Evolutionary conservation across 2,888 invertebrate species (phyloP).

Genomic region (Morpho deidamia): DNA sequence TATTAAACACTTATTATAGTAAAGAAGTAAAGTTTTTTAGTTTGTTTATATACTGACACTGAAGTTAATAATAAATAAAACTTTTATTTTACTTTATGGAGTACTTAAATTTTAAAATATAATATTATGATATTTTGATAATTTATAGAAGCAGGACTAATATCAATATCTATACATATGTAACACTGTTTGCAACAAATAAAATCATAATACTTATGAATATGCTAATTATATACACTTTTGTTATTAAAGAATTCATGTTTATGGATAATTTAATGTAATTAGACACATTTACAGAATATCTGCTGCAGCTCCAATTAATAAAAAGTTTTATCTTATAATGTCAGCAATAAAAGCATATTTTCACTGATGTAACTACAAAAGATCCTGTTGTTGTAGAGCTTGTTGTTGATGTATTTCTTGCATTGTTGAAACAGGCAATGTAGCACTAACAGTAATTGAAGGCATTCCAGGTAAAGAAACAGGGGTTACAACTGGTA

Average conservation of each 20-base stretch:
- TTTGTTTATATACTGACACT: no score
- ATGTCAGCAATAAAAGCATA: slow-evolving; percentile 7
- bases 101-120: no score
- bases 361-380: slow-evolving; percentile 18
- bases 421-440: slow-evolving; percentile 80
- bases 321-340: slow-evolving; percentile 2
- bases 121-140: no score
- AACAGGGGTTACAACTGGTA: slow-evolving; percentile 82
- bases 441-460: slow-evolving; percentile 85
- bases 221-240: no score
- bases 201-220: no score
- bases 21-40: no score
- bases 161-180: no score
- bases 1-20: not conserved
- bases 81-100: no score
- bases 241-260: no score
- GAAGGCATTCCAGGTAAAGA: slow-evolving; percentile 88
- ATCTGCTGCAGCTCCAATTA: not conserved
- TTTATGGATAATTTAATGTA: no score
- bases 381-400: slow-evolving; percentile 60
- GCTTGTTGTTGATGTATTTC: slow-evolving; percentile 70
- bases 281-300: not conserved
- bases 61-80: not conserved
- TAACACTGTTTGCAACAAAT: no score
- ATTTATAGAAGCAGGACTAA: not conserved